phyloP scores from a whole-genome alignment of 2,888 invertebrate genomes.

The Augiades crinisus region DNA sequence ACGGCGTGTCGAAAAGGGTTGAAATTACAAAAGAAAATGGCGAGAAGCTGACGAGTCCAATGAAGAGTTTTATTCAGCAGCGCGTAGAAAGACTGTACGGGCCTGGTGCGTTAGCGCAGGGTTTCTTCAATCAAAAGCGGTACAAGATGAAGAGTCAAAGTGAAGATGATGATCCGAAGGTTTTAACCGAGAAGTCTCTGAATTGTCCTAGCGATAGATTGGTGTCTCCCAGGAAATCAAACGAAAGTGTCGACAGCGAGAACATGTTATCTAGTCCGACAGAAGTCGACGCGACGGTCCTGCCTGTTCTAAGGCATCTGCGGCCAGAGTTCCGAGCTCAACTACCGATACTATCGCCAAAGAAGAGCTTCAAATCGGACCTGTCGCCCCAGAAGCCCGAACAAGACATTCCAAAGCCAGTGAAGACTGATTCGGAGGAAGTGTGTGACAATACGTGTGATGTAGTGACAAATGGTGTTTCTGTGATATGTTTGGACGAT shows the following conservation, averaged over 20 bases:
- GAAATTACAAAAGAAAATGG: conserved; percentile 76
- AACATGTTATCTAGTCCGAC: conserved; percentile 57
- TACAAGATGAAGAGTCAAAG: conserved; percentile 68
- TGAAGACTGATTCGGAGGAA: conserved; percentile 48
- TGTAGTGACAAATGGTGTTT: conserved; percentile 53
- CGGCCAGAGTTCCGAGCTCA: conserved; percentile 94
- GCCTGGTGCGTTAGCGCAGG: conserved; percentile 92
- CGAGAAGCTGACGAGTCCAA: conserved; percentile 71
- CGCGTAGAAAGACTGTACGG: conserved; percentile 94
- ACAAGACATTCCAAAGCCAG: conserved; percentile 55
- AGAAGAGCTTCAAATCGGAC: conserved; percentile 65
- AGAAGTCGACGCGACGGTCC: conserved; percentile 53
- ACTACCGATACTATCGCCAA: conserved; percentile 85
- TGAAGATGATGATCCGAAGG: conserved; percentile 64
- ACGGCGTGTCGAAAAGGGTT: conserved; percentile 67
- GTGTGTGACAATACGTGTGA: conserved; percentile 37
- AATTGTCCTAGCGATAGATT: conserved; percentile 61
- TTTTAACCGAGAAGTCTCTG: conserved; percentile 64
- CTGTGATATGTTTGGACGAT: conserved; percentile 67
- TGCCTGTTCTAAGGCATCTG: conserved; percentile 91
- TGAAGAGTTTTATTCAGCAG: conserved; percentile 92
- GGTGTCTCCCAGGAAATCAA: conserved; percentile 49
- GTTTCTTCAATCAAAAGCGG: conserved; percentile 87
- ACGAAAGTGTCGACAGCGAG: conserved; percentile 47
- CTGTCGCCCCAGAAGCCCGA: conserved; percentile 62